Evolutionary conservation across 2,113 vertebrate genomes (phyloP).

Genomic region (Cyphomyrus plagiostoma): DNA sequence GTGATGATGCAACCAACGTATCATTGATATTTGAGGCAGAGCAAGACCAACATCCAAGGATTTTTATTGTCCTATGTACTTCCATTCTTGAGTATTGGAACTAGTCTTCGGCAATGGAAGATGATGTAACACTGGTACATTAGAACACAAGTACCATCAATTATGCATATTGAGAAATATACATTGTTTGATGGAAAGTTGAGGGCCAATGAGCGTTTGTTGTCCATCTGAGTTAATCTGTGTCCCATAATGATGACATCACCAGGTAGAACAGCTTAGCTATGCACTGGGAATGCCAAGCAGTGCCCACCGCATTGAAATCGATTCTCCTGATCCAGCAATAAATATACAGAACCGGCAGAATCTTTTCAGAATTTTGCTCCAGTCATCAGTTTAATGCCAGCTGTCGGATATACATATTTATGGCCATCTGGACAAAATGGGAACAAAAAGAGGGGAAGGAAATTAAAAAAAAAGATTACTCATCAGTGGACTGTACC

Average conservation of each 20-base stretch:
- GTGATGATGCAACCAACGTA: background rate
- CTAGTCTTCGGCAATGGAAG: background rate
- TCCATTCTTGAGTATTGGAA: background rate
- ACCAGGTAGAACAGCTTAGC: background rate
- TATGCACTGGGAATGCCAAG: constrained; percentile 8
- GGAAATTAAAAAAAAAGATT: constrained; percentile 25
- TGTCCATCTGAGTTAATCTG: background rate
- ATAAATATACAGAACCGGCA: constrained; percentile 37
- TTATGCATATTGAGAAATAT: background rate
- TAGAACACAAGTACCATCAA: background rate
- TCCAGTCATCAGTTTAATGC: constrained; percentile 33
- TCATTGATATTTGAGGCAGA: background rate
- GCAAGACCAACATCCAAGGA: background rate
- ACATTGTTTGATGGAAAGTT: background rate
- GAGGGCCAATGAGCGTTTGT: background rate
- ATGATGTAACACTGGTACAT: background rate
- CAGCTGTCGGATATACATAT: constrained; percentile 42
- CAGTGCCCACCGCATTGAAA: constrained; percentile 25
- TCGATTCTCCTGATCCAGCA: constrained; percentile 15
- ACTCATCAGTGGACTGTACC: constrained; percentile 13
- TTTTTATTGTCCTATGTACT: background rate
- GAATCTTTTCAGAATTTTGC: constrained; percentile 40
- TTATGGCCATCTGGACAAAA: constrained; percentile 49
- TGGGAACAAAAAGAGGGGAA: constrained; percentile 33
- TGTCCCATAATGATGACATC: constrained; percentile 11